A percentile compares a stretch with the other conserved stretches of the same genome.
These are phyloP conservation scores for Mormyrus proboscirostris DNA, from an alignment of 2,797 vertebrate genomes.

Conservation along the genomic window DNA sequence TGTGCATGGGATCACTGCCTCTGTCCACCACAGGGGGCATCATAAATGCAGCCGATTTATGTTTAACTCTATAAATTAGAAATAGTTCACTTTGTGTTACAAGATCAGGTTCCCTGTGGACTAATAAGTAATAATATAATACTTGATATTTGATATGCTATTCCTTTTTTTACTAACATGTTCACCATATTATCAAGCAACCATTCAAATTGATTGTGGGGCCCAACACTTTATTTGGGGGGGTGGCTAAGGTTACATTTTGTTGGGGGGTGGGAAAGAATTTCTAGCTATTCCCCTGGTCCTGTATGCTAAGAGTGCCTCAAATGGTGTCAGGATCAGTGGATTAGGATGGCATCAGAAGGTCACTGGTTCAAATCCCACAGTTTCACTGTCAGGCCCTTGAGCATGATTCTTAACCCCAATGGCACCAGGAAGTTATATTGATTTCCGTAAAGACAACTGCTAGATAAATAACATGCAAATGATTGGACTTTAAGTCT, in stretches of 20 bases:
- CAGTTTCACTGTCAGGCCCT: background rate
- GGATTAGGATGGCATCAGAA: background rate
- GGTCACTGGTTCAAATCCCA: background rate
- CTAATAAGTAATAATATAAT: background rate
- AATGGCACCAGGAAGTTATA: background rate
- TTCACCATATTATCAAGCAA: background rate
- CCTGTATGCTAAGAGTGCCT: background rate
- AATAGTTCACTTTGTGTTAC: background rate
- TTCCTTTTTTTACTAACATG: background rate
- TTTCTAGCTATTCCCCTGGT: background rate
- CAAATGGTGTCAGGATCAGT: background rate
- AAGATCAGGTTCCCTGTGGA: background rate
- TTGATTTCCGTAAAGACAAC: background rate
- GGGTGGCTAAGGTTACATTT: background rate
- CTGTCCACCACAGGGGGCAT: background rate
- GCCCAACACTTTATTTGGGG: background rate
- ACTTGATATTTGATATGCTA: background rate
- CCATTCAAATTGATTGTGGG: background rate
- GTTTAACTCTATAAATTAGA: background rate
- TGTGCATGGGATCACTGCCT: background rate
- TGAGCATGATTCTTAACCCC: background rate
- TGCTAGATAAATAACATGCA: background rate
- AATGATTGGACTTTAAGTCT: background rate
- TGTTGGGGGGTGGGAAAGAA: background rate
- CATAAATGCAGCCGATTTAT: background rate